phyloP scores from a whole-genome alignment of 2,888 invertebrate genomes.

The Nudaria mundana region DNA sequence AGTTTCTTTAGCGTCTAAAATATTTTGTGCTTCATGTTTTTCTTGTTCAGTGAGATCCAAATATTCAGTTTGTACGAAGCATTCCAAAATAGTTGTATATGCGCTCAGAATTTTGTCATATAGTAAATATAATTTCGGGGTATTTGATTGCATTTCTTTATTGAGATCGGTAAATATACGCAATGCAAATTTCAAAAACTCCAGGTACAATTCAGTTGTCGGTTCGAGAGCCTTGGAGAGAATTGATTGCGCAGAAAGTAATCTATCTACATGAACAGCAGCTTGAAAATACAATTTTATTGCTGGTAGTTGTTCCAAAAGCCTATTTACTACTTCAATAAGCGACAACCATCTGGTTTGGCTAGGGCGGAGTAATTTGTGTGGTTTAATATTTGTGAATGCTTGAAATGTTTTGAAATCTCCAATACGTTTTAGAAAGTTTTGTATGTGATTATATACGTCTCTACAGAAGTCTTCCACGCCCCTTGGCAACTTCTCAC shows the following conservation, averaged over 20 bases:
- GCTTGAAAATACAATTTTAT: conserved; percentile 28
- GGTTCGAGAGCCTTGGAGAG: conserved; percentile 13
- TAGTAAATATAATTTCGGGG: conserved; percentile 22
- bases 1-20: conserved; percentile 14
- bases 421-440: conserved; percentile 14
- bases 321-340: conserved; percentile 22
- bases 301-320: conserved; percentile 26
- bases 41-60: conserved; percentile 17
- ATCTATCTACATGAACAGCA: conserved; percentile 22
- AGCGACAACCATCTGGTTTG: conserved; percentile 35
- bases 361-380: conserved; percentile 23
- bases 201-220: conserved; percentile 10
- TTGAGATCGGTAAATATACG: conserved; percentile 1
- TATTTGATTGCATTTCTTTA: conserved; percentile 27
- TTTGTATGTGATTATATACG: conserved; percentile 7
- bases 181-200: conserved; percentile 5
- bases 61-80: conserved; percentile 18
- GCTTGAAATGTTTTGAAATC: conserved; percentile 11
- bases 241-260: conserved; percentile 28
- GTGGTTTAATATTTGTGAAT: conserved; percentile 10
- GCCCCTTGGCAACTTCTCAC: conserved; percentile 9
- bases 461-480: conserved; percentile 10
- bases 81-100: conserved; percentile 19
- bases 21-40: conserved; percentile 11
- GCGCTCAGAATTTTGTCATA: conserved; percentile 16